Base-by-base conservation (phyloP, 2,888 invertebrate species). In the Noctua pronuba region DNA sequence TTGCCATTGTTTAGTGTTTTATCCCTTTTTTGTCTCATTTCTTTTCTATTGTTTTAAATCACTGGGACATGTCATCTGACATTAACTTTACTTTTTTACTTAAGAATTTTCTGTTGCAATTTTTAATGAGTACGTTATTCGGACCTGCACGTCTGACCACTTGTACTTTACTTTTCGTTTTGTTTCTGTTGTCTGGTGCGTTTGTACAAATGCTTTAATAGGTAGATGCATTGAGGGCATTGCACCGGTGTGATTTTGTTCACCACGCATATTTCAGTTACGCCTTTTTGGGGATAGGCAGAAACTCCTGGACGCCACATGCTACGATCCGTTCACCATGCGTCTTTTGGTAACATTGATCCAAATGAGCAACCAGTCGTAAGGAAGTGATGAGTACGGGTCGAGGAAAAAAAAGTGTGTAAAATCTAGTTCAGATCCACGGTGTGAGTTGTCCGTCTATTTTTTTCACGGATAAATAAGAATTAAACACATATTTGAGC, bases 31-130 rank as follows among this genome's bases (percentile, higher is more conserved):
- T 44, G n/a, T 7, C 28, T 62, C 7, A 67, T 67, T 69, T 68
- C 13, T 24, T 71, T 76, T 66, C n/a, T 18, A 31, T 82, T 41
- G 13, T 62, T 68, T 64, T 71, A 67, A 58, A 82, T 82, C 8
- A 68, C 21, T 64, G 58, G n/a, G 77, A 52, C 38, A 67, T 69
- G 73, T 49, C 35, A 74, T 68, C 46, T 58, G 58, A 52, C 28
- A n/a, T 55, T 41, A 41, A 60, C 28, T n/a, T 75, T 52, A 38
- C 31, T 64, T 75, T 85, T 76, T 73, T 35, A 77, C 62, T 75
- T 73, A 75, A 71, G 49, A 55, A 31, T 62, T n/a, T 60, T 60
- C 16, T 52, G 31, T 73, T 73, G 5, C 2, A 68, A 21, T 24
- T 75, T 76, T 76, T 70, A 18, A 67, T n/a, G 66, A 75, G 66